Evolutionary conservation across 92 coral and sea anemone species (phyloP), one percentile per base, ranked within the genome.

Genomic region (Heteractis magnifica): DNA sequence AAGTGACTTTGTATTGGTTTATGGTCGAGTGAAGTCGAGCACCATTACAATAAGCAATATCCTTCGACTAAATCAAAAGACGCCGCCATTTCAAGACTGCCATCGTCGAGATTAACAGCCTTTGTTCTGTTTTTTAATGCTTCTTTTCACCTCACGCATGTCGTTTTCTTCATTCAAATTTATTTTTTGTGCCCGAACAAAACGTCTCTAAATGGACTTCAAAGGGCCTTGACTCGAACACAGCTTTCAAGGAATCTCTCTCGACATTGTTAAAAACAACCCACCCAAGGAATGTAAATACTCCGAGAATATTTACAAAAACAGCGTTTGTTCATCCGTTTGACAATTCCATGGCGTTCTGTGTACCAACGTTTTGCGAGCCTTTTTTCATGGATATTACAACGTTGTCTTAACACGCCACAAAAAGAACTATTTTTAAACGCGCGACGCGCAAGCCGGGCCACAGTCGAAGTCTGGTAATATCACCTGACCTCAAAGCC

Each of bases 91-190:
- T n/a, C 50, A 51, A 59, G n/a, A 15, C 41, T 68, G 77, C 20
- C 71, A 68, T 44, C 73, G 10, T 81, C 14, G 58, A 81, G 77
- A 52, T 68, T 71, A 68, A 59, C 64, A 4, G 50, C 84, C 65
- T 51, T 81, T 81, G 84, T 81, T 81, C 11, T 8, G 0, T n/a
- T 49, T n/a, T 76, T 53, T 68, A 70, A 71, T 62, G 65, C 52
- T 8, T 23, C 83, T 68, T 60, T 79, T 68, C 19, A 70, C 6
- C 64, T 81, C 84, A 81, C 84, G 84, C 84, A 70, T 81, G 52
- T 52, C 49, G 16, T 56, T 52, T 19, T 76, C 65, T 52, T 70
- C 50, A 81, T 81, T 68, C 64, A 65, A 65, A 18, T 80, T 80
- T 80, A 64, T 80, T 79, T 80, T 65, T 80, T 59, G 73, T 68